Evolutionary conservation across 2,113 vertebrate species (phyloP), one percentile per base, ranked within the genome.

Genomic region (Crotalus tigris): DNA sequence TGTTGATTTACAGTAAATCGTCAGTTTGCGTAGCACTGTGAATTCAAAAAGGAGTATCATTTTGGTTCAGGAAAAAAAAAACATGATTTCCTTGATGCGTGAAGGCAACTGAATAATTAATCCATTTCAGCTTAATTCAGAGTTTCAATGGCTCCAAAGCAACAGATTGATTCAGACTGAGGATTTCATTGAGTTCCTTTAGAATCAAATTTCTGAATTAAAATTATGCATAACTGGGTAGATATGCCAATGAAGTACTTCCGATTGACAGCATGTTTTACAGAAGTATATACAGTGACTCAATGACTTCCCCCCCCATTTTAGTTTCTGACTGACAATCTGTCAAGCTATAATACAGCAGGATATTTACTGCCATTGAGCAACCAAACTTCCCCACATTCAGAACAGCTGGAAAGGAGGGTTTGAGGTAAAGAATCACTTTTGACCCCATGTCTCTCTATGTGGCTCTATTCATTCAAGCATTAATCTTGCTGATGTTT

Each of bases 401-500:
- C 10, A 89, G 49, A 19, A 64, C 90, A 92, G 75, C 69, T 92
- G 91, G 93, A 64, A 93, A 91, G 90, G 87, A 90, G 87, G n/a
- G 26, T n/a, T 23, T 89, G 61, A 86, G 49, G 55, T 33, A 49
- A 88, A 26, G 39, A 58, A 75, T 85, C 59, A 75, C 91, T 93
- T 93, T 55, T 75, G 89, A 75, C 54, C 61, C 87, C 64, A 44
- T 61, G 44, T 92, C 17, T 87, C 26, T 90, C 33, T 87, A 55
- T 53, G 87, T 61, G 57, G 57, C 75, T 92, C 54, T 69, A 55
- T 90, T 39, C 91, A 69, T 46, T 92, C 69, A 89, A 57, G 87
- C 91, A 90, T 94, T 92, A 90, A 92, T 94, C 93, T 92, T 92
- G 87, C 88, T 92, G 75, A 94, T 94, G 87, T 64, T 90, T 88